Evolutionary conservation across 2,113 vertebrate species (phyloP).

Genomic region (Merops nubicus): DNA sequence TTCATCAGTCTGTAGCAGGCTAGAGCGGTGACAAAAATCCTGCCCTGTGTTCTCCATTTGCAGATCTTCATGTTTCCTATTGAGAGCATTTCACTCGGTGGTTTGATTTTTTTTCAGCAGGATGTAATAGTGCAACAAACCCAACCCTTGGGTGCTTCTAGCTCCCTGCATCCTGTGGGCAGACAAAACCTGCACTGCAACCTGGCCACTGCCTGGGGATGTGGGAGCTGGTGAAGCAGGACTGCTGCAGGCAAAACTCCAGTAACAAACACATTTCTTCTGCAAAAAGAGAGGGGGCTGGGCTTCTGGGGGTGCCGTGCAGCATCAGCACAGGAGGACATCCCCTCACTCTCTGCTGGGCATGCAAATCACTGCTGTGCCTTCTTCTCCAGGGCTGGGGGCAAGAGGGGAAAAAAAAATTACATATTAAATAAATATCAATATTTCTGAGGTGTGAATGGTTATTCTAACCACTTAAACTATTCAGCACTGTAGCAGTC

Average conservation of each 20-base stretch:
- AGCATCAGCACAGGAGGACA: fast-evolving
- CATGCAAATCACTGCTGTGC: neutral
- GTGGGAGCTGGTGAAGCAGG: neutral
- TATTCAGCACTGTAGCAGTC: neutral
- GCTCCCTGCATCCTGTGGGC: neutral
- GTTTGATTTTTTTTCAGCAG: neutral
- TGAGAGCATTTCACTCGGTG: neutral
- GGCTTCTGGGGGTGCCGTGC: neutral
- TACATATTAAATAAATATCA: neutral
- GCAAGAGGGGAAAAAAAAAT: neutral
- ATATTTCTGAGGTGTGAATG: neutral
- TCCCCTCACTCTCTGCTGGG: fast-evolving
- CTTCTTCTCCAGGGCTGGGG: neutral
- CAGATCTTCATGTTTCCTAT: neutral
- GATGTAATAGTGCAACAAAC: neutral
- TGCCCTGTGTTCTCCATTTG: neutral
- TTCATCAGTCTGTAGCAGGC: neutral
- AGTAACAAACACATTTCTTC: neutral
- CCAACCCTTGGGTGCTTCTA: neutral
- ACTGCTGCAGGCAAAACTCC: neutral
- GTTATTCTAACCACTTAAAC: neutral
- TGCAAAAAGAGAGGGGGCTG: neutral
- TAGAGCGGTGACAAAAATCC: neutral
- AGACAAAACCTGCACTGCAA: fast-evolving
- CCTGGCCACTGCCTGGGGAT: neutral